Conservation (phyloP, 2,113 vertebrate species). For the Sus scrofa region T2T-Sscrofa CM000819.6:102767001-102767500, state of each 20-base stretch:
- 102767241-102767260: background rate
- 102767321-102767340: background rate
- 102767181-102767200: background rate
- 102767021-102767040: background rate
- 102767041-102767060: background rate
- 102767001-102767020: background rate
- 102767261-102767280: background rate
- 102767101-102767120: background rate
- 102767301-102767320: background rate
- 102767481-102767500: background rate
- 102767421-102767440: background rate
- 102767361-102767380: background rate
- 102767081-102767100: slow-evolving; percentile 16
- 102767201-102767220: background rate
- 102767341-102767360: background rate
- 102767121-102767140: background rate
- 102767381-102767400: background rate
- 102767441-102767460: background rate
- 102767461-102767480: background rate
- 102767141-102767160: background rate
- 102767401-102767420: background rate
- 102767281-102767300: background rate
- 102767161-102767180: background rate
- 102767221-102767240: background rate
- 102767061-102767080: background rate